A percentile compares a stretch with the other conserved stretches of the same genome.
Evolutionary conservation across 2,113 vertebrate species (phyloP).

Genomic region (Lampris incognitus): DNA sequence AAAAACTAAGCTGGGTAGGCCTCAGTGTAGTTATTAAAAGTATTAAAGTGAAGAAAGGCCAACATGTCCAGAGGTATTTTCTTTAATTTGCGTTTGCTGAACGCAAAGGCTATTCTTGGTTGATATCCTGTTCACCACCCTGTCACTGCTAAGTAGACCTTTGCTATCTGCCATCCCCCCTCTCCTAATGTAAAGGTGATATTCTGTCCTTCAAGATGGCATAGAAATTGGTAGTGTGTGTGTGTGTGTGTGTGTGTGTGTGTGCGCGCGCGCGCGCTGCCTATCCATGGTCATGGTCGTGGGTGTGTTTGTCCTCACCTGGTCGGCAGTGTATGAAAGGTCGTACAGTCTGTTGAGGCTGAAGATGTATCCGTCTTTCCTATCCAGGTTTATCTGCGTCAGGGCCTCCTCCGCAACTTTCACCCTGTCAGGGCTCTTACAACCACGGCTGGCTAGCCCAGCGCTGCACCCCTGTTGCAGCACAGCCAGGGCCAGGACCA

Average conservation of each 20-base stretch:
- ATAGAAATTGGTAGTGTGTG: background rate
- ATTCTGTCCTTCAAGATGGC: background rate
- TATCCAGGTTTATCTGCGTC: slow-evolving; percentile 69
- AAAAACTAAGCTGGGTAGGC: too few relatives aligned
- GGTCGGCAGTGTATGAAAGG: slow-evolving; percentile 29
- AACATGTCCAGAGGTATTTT: too few relatives aligned
- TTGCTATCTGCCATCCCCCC: too few relatives aligned
- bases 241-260: background rate
- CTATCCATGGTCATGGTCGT: background rate
- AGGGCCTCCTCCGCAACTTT: slow-evolving; percentile 60
- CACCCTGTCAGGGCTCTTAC: slow-evolving; percentile 46
- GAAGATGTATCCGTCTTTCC: slow-evolving; percentile 60
- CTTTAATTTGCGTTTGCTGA: too few relatives aligned
- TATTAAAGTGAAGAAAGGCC: too few relatives aligned
- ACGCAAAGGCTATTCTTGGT: too few relatives aligned
- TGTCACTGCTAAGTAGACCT: background rate
- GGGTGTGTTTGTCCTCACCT: slow-evolving; percentile 33
- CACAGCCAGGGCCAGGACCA: slow-evolving; percentile 57
- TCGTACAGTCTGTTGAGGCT: slow-evolving; percentile 71
- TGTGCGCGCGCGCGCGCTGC: background rate
- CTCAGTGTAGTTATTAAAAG: too few relatives aligned
- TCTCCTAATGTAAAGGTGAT: too few relatives aligned
- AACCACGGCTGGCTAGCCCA: slow-evolving; percentile 29
- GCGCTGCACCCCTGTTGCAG: slow-evolving; percentile 51
- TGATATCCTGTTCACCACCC: too few relatives aligned